Percentiles rank a stretch among this genome's conserved stretches.
phyloP scores from a whole-genome alignment of 1,140 invertebrate genomes.

The Trichoplusia ni region DNA sequence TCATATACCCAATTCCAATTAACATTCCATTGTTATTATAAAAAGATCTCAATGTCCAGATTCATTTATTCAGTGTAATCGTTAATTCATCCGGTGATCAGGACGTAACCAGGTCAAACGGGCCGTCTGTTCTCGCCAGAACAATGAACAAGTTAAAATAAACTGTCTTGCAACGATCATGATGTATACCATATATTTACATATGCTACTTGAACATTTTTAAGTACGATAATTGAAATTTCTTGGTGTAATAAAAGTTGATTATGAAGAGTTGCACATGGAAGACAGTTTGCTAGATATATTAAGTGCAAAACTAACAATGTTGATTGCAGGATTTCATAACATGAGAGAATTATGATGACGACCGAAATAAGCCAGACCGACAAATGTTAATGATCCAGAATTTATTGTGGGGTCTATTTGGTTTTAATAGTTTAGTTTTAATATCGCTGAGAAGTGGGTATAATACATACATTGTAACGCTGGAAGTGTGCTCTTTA shows the following conservation, averaged over 20 bases:
- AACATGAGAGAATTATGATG: slow-evolving; percentile 22
- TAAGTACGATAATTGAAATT: neutral
- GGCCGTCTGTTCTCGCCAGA: slow-evolving; percentile 19
- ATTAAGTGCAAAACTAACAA: slow-evolving; percentile 27
- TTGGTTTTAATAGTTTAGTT: neutral
- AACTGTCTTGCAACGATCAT: slow-evolving; percentile 27
- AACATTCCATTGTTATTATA: too few relatives aligned
- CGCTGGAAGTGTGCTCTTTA: too few relatives aligned
- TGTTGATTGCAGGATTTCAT: slow-evolving; percentile 15
- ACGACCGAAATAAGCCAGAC: slow-evolving; percentile 12
- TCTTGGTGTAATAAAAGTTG: neutral
- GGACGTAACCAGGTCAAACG: slow-evolving; percentile 25
- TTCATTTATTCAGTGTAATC: slow-evolving; percentile 5
- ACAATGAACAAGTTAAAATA: slow-evolving; percentile 35
- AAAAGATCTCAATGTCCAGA: slow-evolving; percentile 1
- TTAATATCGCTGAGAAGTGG: too few relatives aligned
- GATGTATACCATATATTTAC: slow-evolving; percentile 37
- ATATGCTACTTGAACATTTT: too few relatives aligned
- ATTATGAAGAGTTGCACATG: slow-evolving; percentile 16
- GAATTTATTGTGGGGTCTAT: neutral
- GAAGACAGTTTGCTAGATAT: slow-evolving; percentile 13
- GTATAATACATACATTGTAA: too few relatives aligned
- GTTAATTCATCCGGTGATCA: slow-evolving; percentile 11
- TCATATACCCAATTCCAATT: too few relatives aligned
- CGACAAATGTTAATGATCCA: neutral